Percentiles rank a stretch among this genome's conserved stretches.
These are phyloP conservation scores for Phanerotoma sp. DNA, from an alignment of 2,888 invertebrate species.

Conservation along the genomic window DNA sequence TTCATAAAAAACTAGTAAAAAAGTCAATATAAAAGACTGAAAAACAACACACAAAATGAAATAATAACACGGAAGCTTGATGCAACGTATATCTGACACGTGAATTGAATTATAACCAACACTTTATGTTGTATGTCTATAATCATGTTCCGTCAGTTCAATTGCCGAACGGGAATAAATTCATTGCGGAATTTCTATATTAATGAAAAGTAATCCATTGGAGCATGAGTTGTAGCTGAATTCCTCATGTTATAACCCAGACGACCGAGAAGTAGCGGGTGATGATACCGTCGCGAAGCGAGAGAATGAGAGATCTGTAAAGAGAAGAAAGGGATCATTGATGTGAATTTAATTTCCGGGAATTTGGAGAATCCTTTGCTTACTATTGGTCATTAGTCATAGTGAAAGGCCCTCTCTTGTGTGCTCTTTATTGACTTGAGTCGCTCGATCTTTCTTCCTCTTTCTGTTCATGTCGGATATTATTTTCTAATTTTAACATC, in stretches of 20 bases:
- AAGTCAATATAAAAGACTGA: no score
- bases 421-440: background rate
- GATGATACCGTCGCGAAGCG: background rate
- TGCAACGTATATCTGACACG: background rate
- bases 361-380: slow-evolving; percentile 1
- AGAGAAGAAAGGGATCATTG: background rate
- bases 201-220: slow-evolving; percentile 30
- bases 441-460: background rate
- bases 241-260: background rate
- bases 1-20: no score
- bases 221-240: slow-evolving; percentile 11
- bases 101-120: background rate
- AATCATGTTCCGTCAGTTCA: background rate
- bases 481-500: background rate
- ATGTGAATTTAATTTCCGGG: slow-evolving; percentile 8
- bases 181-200: slow-evolving; percentile 24
- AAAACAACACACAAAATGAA: no score
- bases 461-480: background rate
- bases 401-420: background rate
- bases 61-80: no score
- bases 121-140: background rate
- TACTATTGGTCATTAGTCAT: background rate
- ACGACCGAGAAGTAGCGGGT: background rate
- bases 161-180: background rate
- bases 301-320: background rate